phyloP scores from a whole-genome alignment of 2,113 vertebrate genomes.

The Mesitornis unicolor region DNA sequence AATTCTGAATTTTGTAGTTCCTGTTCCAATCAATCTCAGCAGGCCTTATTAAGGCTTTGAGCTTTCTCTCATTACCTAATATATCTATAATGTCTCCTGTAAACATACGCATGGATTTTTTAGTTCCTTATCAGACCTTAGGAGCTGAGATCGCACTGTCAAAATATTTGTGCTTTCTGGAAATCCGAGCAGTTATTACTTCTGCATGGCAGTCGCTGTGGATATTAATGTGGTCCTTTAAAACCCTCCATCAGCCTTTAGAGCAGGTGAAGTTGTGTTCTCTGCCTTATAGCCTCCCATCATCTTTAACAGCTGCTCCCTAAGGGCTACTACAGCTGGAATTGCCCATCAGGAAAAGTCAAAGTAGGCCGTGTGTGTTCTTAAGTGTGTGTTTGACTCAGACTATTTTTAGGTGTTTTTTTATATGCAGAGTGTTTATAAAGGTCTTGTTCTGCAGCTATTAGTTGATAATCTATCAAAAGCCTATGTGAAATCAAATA shows the following conservation, averaged over 20 bases:
- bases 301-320: no score
- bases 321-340: background rate
- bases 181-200: background rate
- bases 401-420: background rate
- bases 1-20: background rate
- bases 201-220: background rate
- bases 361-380: background rate
- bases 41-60: background rate
- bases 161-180: slow-evolving; percentile 31
- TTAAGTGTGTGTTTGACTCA: background rate
- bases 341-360: background rate
- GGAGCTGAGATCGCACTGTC: background rate
- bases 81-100: background rate
- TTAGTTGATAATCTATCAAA: background rate
- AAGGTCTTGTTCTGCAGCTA: background rate
- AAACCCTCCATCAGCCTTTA: background rate
- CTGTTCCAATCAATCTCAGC: background rate
- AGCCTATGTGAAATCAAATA: background rate
- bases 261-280: background rate
- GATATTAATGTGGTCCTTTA: background rate
- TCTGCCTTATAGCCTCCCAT: background rate
- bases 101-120: background rate
- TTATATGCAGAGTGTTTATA: background rate
- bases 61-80: slow-evolving; percentile 5
- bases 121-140: background rate